Percentiles rank a stretch among this genome's conserved stretches.
Conservation (phyloP, 2,888 invertebrate species). For the Trichopria drosophilae region DNA sequence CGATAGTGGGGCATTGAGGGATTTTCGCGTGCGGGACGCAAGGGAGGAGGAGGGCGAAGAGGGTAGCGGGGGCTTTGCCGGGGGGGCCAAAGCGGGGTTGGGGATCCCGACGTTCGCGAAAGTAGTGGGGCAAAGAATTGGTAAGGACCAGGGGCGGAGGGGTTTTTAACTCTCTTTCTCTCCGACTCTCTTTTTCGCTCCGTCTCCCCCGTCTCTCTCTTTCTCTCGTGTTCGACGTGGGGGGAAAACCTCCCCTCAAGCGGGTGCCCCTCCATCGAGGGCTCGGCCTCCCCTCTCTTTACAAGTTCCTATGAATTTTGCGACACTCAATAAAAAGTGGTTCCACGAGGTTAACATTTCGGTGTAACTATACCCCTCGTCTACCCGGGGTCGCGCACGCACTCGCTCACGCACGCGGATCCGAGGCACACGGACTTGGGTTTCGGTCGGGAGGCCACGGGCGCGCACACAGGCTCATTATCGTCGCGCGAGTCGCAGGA, state of each 20-base stretch:
- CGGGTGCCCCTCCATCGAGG: constrained; percentile 45
- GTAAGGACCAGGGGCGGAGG: constrained; percentile 49
- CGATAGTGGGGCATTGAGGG: constrained; percentile 26
- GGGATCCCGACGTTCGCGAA: too few relatives aligned
- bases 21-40: constrained; percentile 14
- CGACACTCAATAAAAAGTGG: constrained; percentile 67
- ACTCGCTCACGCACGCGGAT: constrained; percentile 32
- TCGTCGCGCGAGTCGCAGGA: constrained; percentile 34
- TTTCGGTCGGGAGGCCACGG: background rate
- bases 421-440: constrained; percentile 32
- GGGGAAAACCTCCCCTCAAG: constrained; percentile 30
- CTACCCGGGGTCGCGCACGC: constrained; percentile 48
- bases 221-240: constrained; percentile 12
- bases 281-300: constrained; percentile 47
- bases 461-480: constrained; percentile 38
- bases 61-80: constrained; percentile 21
- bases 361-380: constrained; percentile 59
- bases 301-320: constrained; percentile 66
- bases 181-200: constrained; percentile 13
- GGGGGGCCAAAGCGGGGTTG: constrained; percentile 39
- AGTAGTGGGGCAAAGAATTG: constrained; percentile 52
- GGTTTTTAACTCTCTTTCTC: constrained; percentile 33
- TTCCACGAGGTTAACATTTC: constrained; percentile 65
- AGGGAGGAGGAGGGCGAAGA: constrained; percentile 10
- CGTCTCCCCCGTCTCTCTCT: constrained; percentile 29